phyloP scores from a whole-genome alignment of 2,888 invertebrate genomes.

The Euzetes globulus region DNA sequence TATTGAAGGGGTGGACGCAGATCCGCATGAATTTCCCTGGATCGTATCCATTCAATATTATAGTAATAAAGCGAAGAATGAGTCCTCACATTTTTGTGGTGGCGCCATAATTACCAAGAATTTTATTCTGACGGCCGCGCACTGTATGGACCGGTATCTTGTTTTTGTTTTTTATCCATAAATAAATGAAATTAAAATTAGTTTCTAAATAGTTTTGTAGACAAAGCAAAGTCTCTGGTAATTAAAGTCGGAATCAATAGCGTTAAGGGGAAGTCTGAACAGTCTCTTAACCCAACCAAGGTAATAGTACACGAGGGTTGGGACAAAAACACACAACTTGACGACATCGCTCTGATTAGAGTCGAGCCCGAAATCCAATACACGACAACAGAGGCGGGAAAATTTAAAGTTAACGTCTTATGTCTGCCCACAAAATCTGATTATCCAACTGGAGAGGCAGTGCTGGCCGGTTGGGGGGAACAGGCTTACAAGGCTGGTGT shows the following conservation, averaged over 20 bases:
- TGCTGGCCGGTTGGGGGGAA: slow-evolving; percentile 26
- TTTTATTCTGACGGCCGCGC: no score
- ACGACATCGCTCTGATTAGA: background rate
- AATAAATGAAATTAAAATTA: no score
- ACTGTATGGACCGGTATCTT: background rate
- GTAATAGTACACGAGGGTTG: slow-evolving; percentile 1
- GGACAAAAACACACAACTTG: background rate
- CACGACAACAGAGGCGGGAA: background rate
- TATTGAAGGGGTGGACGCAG: background rate
- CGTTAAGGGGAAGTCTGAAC: background rate
- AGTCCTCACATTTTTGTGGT: slow-evolving; percentile 13
- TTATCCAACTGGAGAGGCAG: background rate
- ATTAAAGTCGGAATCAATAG: background rate
- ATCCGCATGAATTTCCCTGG: no score
- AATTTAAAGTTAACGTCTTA: slow-evolving; percentile 5
- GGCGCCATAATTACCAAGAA: no score
- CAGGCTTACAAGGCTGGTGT: background rate
- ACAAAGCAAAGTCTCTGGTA: background rate
- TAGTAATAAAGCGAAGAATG: no score
- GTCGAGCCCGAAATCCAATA: background rate
- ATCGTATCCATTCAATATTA: no score
- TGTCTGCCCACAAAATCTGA: no score
- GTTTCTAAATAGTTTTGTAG: background rate
- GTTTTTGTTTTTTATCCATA: no score
- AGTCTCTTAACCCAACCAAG: background rate